A percentile compares a stretch with the other conserved stretches of the same genome.
Conservation (phyloP, 2,888 invertebrate genomes). For the Prosapia bicincta region DNA sequence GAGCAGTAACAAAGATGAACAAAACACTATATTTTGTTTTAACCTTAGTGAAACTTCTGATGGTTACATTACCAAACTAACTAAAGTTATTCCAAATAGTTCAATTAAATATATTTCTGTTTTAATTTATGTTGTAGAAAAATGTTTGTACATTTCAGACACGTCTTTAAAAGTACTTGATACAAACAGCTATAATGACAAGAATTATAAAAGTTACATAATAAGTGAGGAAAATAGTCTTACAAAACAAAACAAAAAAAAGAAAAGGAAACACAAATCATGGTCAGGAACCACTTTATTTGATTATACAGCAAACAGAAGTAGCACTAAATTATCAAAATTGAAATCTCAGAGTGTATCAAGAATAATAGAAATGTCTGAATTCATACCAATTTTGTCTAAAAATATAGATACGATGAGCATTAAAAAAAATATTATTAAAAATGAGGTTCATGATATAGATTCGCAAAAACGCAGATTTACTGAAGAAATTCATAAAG, state of each 20-base stretch:
- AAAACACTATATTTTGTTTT: neutral
- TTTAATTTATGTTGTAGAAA: neutral
- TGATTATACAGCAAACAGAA: constrained; percentile 14
- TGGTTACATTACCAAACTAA: neutral
- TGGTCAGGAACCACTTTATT: constrained; percentile 27
- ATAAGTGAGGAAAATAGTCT: neutral
- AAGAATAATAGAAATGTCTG: constrained; percentile 36
- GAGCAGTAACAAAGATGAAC: neutral
- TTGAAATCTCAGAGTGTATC: constrained; percentile 33
- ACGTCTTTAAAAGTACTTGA: neutral
- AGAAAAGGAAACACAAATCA: constrained; percentile 15
- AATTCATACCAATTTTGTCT: constrained; percentile 25
- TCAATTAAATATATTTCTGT: constrained; percentile 3
- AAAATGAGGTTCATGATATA: no score
- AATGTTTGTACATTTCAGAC: neutral
- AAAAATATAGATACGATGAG: neutral
- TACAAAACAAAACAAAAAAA: constrained; percentile 6
- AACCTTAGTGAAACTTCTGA: neutral
- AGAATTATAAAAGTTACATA: neutral
- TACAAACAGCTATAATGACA: neutral
- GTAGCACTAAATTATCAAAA: neutral
- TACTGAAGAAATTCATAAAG: no score
- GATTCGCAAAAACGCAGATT: neutral
- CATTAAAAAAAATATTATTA: neutral
- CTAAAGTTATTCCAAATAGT: neutral